Percentiles rank a stretch among this genome's conserved stretches.
These are phyloP conservation scores for Otus sunia DNA, from an alignment of 2,113 vertebrate species.

Conservation along the genomic window DNA sequence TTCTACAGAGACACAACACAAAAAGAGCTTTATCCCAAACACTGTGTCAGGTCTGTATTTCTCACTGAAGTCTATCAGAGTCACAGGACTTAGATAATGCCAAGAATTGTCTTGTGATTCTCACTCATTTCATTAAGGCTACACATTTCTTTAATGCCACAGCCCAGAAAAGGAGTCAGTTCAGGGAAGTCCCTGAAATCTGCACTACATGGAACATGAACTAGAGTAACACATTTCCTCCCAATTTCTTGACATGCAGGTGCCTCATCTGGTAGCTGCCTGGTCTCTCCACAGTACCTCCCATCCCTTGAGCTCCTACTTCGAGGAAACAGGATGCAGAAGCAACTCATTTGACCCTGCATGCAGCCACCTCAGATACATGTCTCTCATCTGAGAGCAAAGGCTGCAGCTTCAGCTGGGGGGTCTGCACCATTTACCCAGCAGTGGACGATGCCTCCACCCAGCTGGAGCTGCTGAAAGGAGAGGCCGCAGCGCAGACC, in stretches of 20 bases:
- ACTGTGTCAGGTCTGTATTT: neutral
- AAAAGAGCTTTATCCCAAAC: neutral
- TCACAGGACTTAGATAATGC: neutral
- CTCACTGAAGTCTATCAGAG: neutral
- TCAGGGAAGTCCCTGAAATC: neutral
- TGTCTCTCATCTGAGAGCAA: too few relatives aligned
- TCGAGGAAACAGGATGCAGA: neutral
- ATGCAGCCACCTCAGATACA: accelerated
- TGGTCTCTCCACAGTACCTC: neutral
- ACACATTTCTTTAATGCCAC: neutral
- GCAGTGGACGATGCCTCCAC: too few relatives aligned
- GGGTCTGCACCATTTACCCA: too few relatives aligned
- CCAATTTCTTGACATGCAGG: neutral
- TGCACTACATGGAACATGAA: accelerated
- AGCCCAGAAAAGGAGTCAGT: neutral
- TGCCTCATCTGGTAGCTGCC: neutral
- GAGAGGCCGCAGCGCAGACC: too few relatives aligned
- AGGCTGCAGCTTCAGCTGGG: too few relatives aligned
- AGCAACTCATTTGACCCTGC: accelerated
- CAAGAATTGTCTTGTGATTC: neutral
- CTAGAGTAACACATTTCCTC: neutral
- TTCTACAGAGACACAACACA: neutral
- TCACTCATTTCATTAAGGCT: neutral
- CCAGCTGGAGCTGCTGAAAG: too few relatives aligned
- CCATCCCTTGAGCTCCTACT: accelerated